Conservation (phyloP, 2,888 invertebrate genomes). For the Zhuqinia jingwanae region DNA sequence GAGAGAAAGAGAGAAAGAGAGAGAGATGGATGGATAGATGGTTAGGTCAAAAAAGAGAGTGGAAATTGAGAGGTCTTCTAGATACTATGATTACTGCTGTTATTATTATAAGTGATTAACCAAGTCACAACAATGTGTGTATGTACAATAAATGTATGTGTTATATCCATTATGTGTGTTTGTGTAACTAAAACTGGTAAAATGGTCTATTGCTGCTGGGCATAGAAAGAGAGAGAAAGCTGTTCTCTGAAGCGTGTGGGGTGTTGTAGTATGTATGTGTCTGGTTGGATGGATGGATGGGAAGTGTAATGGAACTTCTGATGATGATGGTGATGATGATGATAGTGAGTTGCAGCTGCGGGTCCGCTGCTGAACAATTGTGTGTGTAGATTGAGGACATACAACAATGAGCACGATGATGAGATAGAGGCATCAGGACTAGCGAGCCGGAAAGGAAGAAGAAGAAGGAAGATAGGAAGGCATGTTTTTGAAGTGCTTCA, state of each 20-base stretch:
- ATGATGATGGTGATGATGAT: neutral
- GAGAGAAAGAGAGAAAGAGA: neutral
- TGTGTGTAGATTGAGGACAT: constrained; percentile 43
- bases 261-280: neutral
- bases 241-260: neutral
- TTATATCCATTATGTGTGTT: too few relatives aligned
- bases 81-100: too few relatives aligned
- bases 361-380: constrained; percentile 33
- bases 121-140: constrained; percentile 64
- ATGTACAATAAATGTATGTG: too few relatives aligned
- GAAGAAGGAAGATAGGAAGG: too few relatives aligned
- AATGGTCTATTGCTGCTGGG: too few relatives aligned
- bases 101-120: constrained; percentile 70
- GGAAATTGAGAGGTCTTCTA: constrained; percentile 68
- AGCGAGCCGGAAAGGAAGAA: constrained; percentile 72
- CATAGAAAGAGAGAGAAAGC: too few relatives aligned
- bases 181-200: too few relatives aligned
- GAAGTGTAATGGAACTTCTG: neutral
- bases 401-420: constrained; percentile 16
- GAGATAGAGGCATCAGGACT: constrained; percentile 46
- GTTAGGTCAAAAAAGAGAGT: constrained; percentile 25
- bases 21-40: neutral
- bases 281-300: constrained; percentile 43
- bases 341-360: neutral
- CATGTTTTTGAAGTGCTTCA: constrained; percentile 77